These are phyloP conservation scores for Dynastes hyllus DNA, from an alignment of 2,888 invertebrate genomes.

Conservation along the genomic window DNA sequence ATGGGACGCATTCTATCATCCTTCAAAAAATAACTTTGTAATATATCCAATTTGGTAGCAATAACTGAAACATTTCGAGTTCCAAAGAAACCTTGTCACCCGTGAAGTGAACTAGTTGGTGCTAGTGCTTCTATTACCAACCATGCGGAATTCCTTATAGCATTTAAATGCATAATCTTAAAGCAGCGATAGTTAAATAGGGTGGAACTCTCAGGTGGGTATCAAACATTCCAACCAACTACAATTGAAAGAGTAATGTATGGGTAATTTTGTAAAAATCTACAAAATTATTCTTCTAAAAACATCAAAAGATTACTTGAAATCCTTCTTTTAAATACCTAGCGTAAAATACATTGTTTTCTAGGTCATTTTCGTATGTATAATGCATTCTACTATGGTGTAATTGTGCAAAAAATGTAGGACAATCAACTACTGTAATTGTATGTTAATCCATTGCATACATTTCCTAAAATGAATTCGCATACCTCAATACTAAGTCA, in stretches of 20 bases:
- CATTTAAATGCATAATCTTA: neutral
- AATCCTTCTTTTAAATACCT: too few relatives aligned
- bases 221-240: neutral
- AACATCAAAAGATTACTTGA: neutral
- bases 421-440: too few relatives aligned
- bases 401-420: too few relatives aligned
- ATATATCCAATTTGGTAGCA: too few relatives aligned
- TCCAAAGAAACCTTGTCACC: neutral
- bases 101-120: slow-evolving; percentile 8
- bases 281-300: neutral
- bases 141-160: slow-evolving; percentile 24
- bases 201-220: neutral
- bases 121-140: neutral
- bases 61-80: neutral
- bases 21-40: too few relatives aligned
- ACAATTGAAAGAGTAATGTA: neutral
- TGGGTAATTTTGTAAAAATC: neutral
- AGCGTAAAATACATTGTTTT: too few relatives aligned
- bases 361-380: too few relatives aligned
- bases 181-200: neutral
- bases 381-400: too few relatives aligned
- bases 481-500: too few relatives aligned
- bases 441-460: too few relatives aligned
- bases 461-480: too few relatives aligned
- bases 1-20: too few relatives aligned